Evolutionary conservation across 2,888 invertebrate genomes (phyloP).

Genomic region (Leptinotarsa tumamoca): DNA sequence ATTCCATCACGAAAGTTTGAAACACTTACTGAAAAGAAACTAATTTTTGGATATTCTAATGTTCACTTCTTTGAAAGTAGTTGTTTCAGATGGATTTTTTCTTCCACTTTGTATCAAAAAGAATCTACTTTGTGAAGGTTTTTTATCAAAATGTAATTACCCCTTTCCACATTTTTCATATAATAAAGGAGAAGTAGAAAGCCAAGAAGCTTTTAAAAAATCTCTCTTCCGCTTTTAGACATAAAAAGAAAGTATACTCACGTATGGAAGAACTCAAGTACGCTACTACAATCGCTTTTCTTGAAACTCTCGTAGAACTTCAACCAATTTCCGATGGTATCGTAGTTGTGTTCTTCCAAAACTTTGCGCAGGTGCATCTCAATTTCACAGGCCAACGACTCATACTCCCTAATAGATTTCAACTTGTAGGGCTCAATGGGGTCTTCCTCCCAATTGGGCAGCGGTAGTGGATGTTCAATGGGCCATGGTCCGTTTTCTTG

Average conservation of each 20-base stretch:
- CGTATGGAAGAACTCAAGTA: conserved; percentile 80
- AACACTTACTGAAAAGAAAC: too few species aligned
- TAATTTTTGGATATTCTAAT: too few species aligned
- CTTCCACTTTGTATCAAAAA: too few species aligned
- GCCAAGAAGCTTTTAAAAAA: too few species aligned
- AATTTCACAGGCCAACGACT: conserved; percentile 82
- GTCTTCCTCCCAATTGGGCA: conserved; percentile 78
- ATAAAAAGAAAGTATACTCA: conserved; percentile 48
- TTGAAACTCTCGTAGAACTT: conserved; percentile 75
- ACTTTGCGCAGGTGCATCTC: conserved; percentile 84
- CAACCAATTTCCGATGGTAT: conserved; percentile 89
- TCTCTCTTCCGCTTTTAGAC: neutral
- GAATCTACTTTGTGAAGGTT: too few species aligned
- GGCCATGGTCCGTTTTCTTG: conserved; percentile 74
- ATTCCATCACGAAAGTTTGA: too few species aligned
- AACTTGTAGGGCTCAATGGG: conserved; percentile 68
- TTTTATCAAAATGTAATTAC: too few species aligned
- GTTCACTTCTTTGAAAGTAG: too few species aligned
- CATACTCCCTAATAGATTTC: conserved; percentile 75
- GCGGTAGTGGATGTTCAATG: conserved; percentile 77
- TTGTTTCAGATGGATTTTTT: too few species aligned
- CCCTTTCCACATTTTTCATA: too few species aligned
- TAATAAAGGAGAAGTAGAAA: too few species aligned
- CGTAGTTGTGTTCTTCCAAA: conserved; percentile 87
- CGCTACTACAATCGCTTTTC: conserved; percentile 72